Evolutionary conservation across 2,113 vertebrate species (phyloP).

Genomic region (Anhinga anhinga): DNA sequence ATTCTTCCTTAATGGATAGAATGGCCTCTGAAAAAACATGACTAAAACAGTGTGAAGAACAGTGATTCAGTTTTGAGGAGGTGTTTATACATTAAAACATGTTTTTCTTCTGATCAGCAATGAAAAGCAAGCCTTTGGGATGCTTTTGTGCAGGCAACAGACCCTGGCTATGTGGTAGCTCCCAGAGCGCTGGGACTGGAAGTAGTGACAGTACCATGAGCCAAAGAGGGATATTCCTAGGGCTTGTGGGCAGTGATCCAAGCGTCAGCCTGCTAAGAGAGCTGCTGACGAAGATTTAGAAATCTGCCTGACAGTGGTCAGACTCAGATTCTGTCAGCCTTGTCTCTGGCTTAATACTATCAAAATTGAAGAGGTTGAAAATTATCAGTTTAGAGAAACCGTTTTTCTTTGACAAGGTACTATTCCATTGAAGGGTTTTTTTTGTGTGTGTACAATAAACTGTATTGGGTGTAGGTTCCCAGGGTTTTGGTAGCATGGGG

Average conservation of each 20-base stretch:
- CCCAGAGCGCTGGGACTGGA: neutral
- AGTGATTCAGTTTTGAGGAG: neutral
- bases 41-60: neutral
- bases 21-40: neutral
- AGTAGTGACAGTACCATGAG: no score
- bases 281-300: neutral
- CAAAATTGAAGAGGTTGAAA: neutral
- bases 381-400: neutral
- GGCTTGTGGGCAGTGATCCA: no score
- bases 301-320: neutral
- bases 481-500: neutral
- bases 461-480: neutral
- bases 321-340: neutral
- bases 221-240: neutral
- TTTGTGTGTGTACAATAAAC: no score
- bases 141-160: neutral
- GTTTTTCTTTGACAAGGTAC: neutral
- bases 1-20: neutral
- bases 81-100: neutral
- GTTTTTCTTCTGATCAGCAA: neutral
- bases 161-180: neutral
- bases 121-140: neutral
- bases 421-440: neutral
- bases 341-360: neutral
- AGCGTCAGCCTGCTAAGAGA: neutral